Conservation (phyloP, 2,888 invertebrate genomes). For the Acleris cristana region DNA sequence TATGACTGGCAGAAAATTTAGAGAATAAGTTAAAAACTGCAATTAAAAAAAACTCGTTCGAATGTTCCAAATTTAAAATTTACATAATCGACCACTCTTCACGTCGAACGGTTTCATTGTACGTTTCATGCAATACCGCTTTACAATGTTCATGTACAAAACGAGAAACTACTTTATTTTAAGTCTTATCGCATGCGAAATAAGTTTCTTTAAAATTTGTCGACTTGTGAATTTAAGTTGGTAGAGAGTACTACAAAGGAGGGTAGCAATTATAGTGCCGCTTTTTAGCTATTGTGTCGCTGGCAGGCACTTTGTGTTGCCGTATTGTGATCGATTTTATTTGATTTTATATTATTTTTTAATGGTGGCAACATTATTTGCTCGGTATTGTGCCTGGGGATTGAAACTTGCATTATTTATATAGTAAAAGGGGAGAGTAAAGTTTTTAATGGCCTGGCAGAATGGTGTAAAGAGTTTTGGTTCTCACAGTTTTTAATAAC, state of each 20-base stretch:
- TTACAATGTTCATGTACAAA: conserved; percentile 8
- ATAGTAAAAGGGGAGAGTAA: conserved; percentile 11
- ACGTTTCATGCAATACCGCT: conserved; percentile 26
- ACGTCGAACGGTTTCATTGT: conserved; percentile 37
- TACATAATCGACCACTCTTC: conserved; percentile 39
- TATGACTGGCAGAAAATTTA: conserved; percentile 3
- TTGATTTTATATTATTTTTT: conserved; percentile 36
- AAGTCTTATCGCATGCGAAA: neutral
- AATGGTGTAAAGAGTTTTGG: conserved; percentile 4
- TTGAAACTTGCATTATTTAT: conserved; percentile 29
- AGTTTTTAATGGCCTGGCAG: conserved; percentile 16
- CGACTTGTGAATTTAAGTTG: conserved; percentile 14
- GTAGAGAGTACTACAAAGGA: conserved; percentile 30
- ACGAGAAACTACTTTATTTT: neutral
- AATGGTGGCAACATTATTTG: conserved; percentile 32
- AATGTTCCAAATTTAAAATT: conserved; percentile 37
- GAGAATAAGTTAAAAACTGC: conserved; percentile 26
- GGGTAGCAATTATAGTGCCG: conserved; percentile 36
- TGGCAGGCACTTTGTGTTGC: conserved; percentile 31
- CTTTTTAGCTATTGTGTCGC: conserved; percentile 38
- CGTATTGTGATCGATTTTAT: conserved; percentile 35
- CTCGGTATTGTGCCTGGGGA: conserved; percentile 16
- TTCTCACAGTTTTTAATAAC: conserved; percentile 5
- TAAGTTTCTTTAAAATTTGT: neutral
- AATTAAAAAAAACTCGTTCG: conserved; percentile 36